Evolutionary conservation across 2,113 vertebrate genomes (phyloP), one percentile per base, ranked within the genome.

Genomic region (Corydoras sp.): DNA sequence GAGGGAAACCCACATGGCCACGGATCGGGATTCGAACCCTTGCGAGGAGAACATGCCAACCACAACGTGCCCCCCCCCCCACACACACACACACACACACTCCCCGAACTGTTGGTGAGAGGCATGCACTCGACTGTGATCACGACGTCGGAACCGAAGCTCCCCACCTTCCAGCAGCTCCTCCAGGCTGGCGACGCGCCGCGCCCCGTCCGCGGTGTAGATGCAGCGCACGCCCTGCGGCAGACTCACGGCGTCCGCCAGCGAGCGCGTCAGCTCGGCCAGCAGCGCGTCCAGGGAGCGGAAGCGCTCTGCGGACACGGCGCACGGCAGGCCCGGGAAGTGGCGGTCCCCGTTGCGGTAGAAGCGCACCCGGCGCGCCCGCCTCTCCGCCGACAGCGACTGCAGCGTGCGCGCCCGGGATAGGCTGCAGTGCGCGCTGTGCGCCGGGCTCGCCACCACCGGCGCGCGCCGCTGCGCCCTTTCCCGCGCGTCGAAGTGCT

Each of bases 331-430:
- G 68, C 97, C 97, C 81, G 93, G 96, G 82, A 98, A 99, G 83
- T 99, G 98, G 73, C 90, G 91, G 90, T 99, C 97, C 10, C 97
- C 97, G 10, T 99, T 99, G 69, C 95, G 90, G 84, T 98, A 99
- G 81, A 99, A 99, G 2, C 95, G 92, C 68, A 97, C 95, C 86
- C 95, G 98, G 53, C 89, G 89, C 35, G 97, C 96, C 74, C 91
- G 96, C 85, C 92, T 96, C 90, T 98, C 97, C 0, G 94, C 91
- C 62, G 94, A 95, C 73, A 99, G 95, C 14, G 97, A 92, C 91
- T 97, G 96, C 82, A 98, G 87, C 3, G 95, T 98, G 67, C 97
- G 96, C 49, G 95, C 95, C 72, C 97, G 93, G 86, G 97, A 98
- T 77, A 98, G 94, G 81, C 95, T 97, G 83, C 96, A 98, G 88